phyloP scores from a whole-genome alignment of 1,140 invertebrate genomes.

The Maconellicoccus hirsutus region DNA sequence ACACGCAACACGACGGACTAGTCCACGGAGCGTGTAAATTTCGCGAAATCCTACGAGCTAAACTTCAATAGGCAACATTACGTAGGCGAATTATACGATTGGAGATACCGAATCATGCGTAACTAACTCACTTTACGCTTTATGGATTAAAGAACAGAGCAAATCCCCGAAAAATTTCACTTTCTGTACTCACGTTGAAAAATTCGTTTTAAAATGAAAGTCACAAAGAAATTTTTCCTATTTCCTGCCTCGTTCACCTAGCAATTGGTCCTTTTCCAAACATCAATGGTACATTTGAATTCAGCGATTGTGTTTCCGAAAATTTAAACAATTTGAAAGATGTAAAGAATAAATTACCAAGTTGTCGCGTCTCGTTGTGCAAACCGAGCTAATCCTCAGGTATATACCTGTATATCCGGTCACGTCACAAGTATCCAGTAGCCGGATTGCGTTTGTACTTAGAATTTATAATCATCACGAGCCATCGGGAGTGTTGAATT shows the following conservation, averaged over 20 bases:
- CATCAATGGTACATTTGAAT: not conserved
- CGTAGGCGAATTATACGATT: not conserved
- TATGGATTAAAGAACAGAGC: not conserved
- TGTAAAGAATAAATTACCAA: not conserved
- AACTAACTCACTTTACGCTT: not conserved
- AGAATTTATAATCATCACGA: not conserved
- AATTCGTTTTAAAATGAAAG: too few relatives aligned
- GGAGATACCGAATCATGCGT: not conserved
- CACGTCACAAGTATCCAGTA: not conserved
- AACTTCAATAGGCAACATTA: not conserved
- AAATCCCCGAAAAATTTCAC: not conserved
- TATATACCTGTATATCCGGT: not conserved
- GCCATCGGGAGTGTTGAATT: not conserved
- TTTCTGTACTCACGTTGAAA: too few relatives aligned
- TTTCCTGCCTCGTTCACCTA: not conserved
- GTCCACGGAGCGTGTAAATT: not conserved
- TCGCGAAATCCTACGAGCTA: not conserved
- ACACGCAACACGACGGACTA: too few relatives aligned
- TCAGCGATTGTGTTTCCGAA: not conserved
- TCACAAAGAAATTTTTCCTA: too few relatives aligned
- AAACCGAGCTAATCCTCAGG: not conserved
- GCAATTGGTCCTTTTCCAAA: not conserved
- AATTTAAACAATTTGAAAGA: constrained; percentile 1
- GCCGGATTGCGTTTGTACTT: not conserved
- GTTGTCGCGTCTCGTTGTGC: not conserved